Percentiles rank a stretch among this genome's conserved stretches.
phyloP scores from a whole-genome alignment of 2,797 vertebrate genomes.

The Crossoptilon crossoptilon region DNA sequence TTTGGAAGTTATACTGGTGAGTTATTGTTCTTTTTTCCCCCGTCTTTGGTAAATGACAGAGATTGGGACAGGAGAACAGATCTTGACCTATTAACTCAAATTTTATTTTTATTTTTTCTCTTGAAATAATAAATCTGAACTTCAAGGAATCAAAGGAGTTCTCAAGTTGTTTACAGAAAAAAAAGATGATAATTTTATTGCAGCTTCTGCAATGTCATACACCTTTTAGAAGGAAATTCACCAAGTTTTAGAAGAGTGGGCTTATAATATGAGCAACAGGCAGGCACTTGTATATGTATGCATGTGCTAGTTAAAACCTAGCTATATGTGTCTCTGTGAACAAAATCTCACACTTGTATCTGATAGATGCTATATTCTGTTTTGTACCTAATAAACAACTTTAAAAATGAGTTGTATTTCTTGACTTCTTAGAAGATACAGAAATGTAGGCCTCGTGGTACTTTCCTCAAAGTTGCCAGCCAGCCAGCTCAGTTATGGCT shows the following conservation, averaged over 20 bases:
- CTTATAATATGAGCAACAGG: not conserved
- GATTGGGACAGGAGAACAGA: not conserved
- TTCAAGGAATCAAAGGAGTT: not conserved
- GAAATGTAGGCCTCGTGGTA: not conserved
- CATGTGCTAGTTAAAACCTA: not conserved
- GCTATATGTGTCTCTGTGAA: not conserved
- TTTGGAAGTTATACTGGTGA: not conserved
- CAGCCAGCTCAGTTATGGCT: not conserved
- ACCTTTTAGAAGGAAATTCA: not conserved
- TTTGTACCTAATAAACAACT: not conserved
- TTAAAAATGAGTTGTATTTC: not conserved
- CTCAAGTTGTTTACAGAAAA: not conserved
- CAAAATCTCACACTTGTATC: not conserved
- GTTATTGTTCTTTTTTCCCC: fast-evolving
- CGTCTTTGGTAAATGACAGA: not conserved
- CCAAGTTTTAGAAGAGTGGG: not conserved
- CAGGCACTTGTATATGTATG: fast-evolving
- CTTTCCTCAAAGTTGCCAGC: not conserved
- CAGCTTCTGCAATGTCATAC: not conserved
- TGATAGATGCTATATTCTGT: not conserved
- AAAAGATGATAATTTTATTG: not conserved
- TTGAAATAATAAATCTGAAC: not conserved
- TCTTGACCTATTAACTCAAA: not conserved
- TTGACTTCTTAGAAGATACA: not conserved
- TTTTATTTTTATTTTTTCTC: not conserved